A percentile compares a stretch with the other conserved stretches of the same genome.
phyloP scores from a whole-genome alignment of 1,140 invertebrate species.

The Platorchestia sp. region DNA sequence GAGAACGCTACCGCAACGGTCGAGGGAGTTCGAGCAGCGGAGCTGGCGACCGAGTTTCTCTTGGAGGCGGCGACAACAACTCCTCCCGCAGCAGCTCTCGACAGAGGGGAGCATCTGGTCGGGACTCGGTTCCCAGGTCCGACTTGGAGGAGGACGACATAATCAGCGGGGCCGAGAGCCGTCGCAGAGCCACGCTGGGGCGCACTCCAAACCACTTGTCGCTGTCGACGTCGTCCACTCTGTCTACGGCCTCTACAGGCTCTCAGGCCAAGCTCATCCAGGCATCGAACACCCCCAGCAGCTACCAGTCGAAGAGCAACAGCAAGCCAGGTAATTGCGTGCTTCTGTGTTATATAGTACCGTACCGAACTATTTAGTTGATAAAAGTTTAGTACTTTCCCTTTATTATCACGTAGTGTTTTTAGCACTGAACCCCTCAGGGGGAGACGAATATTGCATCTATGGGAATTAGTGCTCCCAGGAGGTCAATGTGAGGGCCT shows the following conservation, averaged over 20 bases:
- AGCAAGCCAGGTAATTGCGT: conserved; percentile 57
- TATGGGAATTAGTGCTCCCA: too few species aligned
- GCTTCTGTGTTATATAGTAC: neutral
- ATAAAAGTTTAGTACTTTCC: neutral
- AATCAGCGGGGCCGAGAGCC: conserved; percentile 74
- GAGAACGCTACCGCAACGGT: conserved; percentile 67
- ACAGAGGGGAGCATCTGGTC: conserved; percentile 72
- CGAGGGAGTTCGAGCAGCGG: neutral
- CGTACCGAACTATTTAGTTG: too few species aligned
- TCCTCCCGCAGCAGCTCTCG: conserved; percentile 50
- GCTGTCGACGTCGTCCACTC: conserved; percentile 91
- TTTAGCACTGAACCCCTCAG: neutral
- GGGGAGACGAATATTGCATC: too few species aligned
- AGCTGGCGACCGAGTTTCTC: neutral
- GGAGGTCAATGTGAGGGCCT: too few species aligned
- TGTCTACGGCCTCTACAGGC: conserved; percentile 93
- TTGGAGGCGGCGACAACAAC: neutral
- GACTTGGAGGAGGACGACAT: conserved; percentile 81
- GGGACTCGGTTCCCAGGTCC: conserved; percentile 86
- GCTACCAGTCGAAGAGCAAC: conserved; percentile 79
- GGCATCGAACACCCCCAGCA: conserved; percentile 91
- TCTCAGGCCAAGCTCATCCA: conserved; percentile 93
- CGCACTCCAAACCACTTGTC: conserved; percentile 92
- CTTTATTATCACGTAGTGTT: neutral
- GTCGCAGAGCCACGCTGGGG: conserved; percentile 74